These are phyloP conservation scores for Microplitis mediator DNA, from an alignment of 1,140 invertebrate species.

Conservation along the genomic window DNA sequence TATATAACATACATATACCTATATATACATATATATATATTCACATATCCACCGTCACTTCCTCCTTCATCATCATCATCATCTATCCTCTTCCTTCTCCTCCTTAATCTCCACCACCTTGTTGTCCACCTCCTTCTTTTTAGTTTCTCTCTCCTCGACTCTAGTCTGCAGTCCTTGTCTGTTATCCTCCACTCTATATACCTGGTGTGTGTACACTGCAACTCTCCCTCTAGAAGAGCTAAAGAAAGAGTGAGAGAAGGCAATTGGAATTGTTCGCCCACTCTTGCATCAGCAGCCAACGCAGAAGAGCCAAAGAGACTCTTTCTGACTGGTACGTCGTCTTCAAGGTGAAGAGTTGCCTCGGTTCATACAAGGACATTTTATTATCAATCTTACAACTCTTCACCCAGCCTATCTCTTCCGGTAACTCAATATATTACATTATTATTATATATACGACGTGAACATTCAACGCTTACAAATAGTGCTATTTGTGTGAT, in stretches of 20 bases:
- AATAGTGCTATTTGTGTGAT: background rate
- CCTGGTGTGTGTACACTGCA: background rate
- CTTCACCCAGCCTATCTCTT: background rate
- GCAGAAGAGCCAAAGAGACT: background rate
- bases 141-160: slow-evolving; percentile 25
- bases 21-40: background rate
- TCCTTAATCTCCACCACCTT: slow-evolving; percentile 36
- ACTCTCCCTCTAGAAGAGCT: too few species aligned
- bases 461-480: background rate
- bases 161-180: too few species aligned
- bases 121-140: slow-evolving; percentile 27
- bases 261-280: slow-evolving; percentile 22
- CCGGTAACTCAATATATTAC: background rate
- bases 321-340: background rate
- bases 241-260: background rate
- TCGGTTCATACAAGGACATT: slow-evolving; percentile 2
- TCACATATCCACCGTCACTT: slow-evolving; percentile 24
- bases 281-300: slow-evolving; percentile 24
- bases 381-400: background rate
- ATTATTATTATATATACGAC: background rate
- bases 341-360: slow-evolving; percentile 4
- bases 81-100: slow-evolving; percentile 34
- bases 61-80: slow-evolving; percentile 31
- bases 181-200: background rate
- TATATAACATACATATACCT: background rate